phyloP scores from a whole-genome alignment of 2,888 invertebrate species.

The Gymnocheta viridis region DNA sequence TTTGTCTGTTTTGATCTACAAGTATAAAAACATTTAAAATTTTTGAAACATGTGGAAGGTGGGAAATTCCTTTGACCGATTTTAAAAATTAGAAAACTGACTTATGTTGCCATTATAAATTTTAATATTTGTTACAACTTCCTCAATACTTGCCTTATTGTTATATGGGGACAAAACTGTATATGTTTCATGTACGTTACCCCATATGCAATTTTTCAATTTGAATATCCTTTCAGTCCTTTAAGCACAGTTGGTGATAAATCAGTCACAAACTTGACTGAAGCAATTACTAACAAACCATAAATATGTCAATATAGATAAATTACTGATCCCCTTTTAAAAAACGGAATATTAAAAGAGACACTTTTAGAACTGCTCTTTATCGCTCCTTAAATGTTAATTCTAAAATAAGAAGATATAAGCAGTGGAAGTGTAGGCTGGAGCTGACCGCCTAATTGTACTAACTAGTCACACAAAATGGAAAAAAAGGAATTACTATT shows the following conservation, averaged over 20 bases:
- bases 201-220: too few relatives aligned
- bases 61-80: too few relatives aligned
- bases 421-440: constrained; percentile 40
- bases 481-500: constrained; percentile 31
- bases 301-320: background rate
- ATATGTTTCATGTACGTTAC: too few relatives aligned
- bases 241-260: background rate
- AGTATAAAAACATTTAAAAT: too few relatives aligned
- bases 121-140: too few relatives aligned
- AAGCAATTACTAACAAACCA: background rate
- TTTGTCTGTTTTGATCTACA: too few relatives aligned
- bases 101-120: too few relatives aligned
- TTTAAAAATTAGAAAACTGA: too few relatives aligned
- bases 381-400: constrained; percentile 21
- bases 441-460: constrained; percentile 56
- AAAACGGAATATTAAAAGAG: background rate
- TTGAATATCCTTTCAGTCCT: too few relatives aligned
- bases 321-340: background rate
- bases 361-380: background rate
- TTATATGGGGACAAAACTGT: too few relatives aligned
- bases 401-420: constrained; percentile 35
- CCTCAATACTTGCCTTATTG: too few relatives aligned
- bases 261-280: background rate
- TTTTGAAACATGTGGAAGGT: too few relatives aligned
- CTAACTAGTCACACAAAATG: constrained; percentile 30